phyloP scores from a whole-genome alignment of 2,113 vertebrate genomes.

The Pipra filicauda region DNA sequence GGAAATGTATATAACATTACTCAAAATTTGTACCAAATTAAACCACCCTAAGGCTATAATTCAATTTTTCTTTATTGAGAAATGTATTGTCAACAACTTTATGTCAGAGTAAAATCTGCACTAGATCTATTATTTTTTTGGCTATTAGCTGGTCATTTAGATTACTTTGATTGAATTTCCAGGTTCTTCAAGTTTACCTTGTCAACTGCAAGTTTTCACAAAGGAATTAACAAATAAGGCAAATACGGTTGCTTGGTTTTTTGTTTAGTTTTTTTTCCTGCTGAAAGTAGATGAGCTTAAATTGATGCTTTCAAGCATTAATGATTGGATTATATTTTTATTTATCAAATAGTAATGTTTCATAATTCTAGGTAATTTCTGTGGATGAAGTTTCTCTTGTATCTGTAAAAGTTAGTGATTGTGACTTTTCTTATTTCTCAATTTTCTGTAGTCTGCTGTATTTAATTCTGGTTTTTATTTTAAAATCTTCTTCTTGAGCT shows the following conservation, averaged over 20 bases:
- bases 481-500: background rate
- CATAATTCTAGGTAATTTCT: background rate
- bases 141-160: conserved; percentile 41
- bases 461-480: background rate
- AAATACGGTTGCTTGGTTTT: background rate
- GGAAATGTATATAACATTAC: conserved; percentile 79
- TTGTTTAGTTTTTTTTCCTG: rapidly evolving
- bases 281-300: background rate
- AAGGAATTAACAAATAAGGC: background rate
- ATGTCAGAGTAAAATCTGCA: conserved; percentile 60
- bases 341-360: background rate
- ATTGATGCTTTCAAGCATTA: background rate
- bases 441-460: background rate
- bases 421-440: background rate
- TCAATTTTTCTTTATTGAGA: conserved; percentile 78
- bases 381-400: background rate
- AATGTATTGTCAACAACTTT: conserved; percentile 71
- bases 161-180: conserved; percentile 36
- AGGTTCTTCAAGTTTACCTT: conserved; percentile 18
- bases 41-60: conserved; percentile 75
- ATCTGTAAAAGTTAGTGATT: background rate
- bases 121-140: conserved; percentile 46
- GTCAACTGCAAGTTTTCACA: background rate
- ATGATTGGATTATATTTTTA: background rate
- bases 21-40: conserved; percentile 82